These are phyloP conservation scores for Octodon degus DNA, from an alignment of 2,113 vertebrate genomes.

Conservation along the genomic window DNA sequence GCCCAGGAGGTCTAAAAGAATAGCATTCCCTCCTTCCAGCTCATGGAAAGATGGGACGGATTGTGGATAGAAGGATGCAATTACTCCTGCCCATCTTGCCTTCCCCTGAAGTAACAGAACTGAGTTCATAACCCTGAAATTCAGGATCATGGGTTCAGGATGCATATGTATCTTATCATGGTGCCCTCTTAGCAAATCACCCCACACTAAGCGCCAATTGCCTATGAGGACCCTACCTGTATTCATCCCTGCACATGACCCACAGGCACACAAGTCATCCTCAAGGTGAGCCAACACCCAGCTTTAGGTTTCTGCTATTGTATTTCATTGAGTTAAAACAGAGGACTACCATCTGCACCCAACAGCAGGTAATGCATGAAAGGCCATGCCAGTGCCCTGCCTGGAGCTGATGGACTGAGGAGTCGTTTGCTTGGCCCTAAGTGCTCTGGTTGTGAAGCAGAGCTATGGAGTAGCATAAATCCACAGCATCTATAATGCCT, in stretches of 20 bases:
- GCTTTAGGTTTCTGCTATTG: not conserved
- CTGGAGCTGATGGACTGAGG: not conserved
- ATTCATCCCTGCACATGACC: not conserved
- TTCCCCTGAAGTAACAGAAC: not conserved
- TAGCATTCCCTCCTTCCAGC: not conserved
- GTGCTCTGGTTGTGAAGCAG: not conserved
- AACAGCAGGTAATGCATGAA: rapidly evolving
- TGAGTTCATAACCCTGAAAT: not conserved
- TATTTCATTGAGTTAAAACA: not conserved
- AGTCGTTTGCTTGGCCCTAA: not conserved
- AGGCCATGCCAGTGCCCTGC: not conserved
- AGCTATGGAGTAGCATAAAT: not conserved
- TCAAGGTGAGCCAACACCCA: not conserved
- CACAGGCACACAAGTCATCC: not conserved
- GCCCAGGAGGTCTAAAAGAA: not conserved
- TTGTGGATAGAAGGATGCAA: too few relatives aligned
- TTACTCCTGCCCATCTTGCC: not conserved
- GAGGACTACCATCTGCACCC: not conserved
- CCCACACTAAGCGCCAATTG: not conserved
- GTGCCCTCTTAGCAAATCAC: not conserved
- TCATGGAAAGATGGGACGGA: not conserved
- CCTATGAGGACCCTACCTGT: not conserved
- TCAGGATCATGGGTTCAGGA: not conserved
- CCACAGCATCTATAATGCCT: not conserved
- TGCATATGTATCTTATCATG: too few relatives aligned